These are phyloP conservation scores for Pyrrhia umbra DNA, from an alignment of 2,888 invertebrate genomes.

Conservation along the genomic window DNA sequence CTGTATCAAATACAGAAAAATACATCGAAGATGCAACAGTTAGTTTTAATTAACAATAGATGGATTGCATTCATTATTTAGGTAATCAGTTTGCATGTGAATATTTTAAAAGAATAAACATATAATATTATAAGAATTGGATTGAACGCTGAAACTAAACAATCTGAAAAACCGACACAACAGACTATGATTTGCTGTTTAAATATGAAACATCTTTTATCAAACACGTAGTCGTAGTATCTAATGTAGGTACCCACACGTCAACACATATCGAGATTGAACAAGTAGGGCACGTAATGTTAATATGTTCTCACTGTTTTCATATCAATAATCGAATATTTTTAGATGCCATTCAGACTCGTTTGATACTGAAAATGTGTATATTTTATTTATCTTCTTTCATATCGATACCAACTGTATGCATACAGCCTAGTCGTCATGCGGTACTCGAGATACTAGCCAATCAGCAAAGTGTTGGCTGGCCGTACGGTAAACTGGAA, in stretches of 20 bases:
- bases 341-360: constrained; percentile 6
- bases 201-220: constrained; percentile 3
- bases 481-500: too few species aligned
- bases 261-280: constrained; percentile 13
- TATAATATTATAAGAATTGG: too few species aligned
- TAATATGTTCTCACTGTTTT: constrained; percentile 3
- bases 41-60: too few species aligned
- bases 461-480: too few species aligned
- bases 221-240: constrained; percentile 7
- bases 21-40: too few species aligned
- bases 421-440: too few species aligned
- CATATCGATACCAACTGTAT: too few species aligned
- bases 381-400: too few species aligned
- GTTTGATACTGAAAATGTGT: neutral
- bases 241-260: neutral
- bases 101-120: too few species aligned
- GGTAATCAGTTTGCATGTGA: too few species aligned
- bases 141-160: neutral
- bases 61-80: too few species aligned
- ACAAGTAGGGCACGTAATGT: constrained; percentile 17
- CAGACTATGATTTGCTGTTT: neutral
- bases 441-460: too few species aligned
- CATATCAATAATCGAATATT: constrained; percentile 4
- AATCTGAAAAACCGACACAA: neutral
- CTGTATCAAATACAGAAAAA: constrained; percentile 5